Evolutionary conservation across 2,797 vertebrate genomes (phyloP), one percentile per base, ranked within the genome.

Genomic region (Bradypus variegatus): DNA sequence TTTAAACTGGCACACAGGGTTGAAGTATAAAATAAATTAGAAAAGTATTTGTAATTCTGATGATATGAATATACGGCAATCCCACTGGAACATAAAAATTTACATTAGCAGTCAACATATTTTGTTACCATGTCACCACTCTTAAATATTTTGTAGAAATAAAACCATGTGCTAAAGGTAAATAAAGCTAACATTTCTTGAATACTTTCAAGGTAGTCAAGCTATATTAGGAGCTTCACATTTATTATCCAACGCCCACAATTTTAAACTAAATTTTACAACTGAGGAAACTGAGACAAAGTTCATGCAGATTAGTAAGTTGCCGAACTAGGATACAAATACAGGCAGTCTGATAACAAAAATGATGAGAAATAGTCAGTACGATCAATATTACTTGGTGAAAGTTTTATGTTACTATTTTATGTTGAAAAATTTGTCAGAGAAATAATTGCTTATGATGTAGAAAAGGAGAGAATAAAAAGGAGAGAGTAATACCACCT

Each of bases 361-460:
- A 91, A 58, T 88, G 38, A 65, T 33, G 38, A 53, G 36, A 90
- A 64, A 85, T 86, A 31, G 80, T 45, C 58, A 80, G 2, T 72
- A 14, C 86, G 62, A n/a, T 36, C 94, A 62, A 60, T 83, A 36
- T 55, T 92, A 58, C 88, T 67, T 73, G 75, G 4, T 88, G 62
- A 62, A 90, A 50, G 31, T 86, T 82, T 83, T 86, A 90, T 80
- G 19, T 19, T 91, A 48, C n/a, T 86, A 23, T 15, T 93, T 90
- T 41, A 90, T 75, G 36, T 14, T 73, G 53, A 90, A 16, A 62
- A 6, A 91, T 91, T 81, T 93, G 76, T 67, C 41, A 70, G 23
- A 73, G 23, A 5, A 25, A 10, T 76, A 67, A 86, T 70, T 93
- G 58, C 69, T 80, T 91, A 60, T 75, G 41, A 38, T 80, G 58